Evolutionary conservation across 2,113 vertebrate genomes (phyloP).

Genomic region (Gracilinanus agilis): DNA sequence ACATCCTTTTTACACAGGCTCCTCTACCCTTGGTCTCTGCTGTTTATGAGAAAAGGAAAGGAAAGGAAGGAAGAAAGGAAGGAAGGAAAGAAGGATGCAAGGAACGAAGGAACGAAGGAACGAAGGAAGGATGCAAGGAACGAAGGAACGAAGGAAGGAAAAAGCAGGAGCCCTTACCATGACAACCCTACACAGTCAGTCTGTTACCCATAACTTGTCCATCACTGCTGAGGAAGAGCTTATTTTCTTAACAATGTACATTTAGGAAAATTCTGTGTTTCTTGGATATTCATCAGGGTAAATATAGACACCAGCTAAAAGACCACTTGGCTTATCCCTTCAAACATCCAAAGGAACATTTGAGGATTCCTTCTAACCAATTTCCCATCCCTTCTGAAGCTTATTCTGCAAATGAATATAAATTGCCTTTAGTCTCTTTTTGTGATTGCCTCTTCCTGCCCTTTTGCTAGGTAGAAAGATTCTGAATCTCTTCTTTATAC

Average conservation of each 20-base stretch:
- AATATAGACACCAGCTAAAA: conserved; percentile 42
- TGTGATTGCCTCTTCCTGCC: neutral
- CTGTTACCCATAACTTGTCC: conserved; percentile 45
- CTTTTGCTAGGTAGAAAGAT: neutral
- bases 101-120: conserved; percentile 31
- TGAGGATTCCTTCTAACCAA: conserved; percentile 18
- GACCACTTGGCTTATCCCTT: neutral
- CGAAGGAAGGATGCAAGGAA: conserved; percentile 32
- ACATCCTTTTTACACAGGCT: conserved; percentile 36
- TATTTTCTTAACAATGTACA: neutral
- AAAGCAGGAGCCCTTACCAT: conserved; percentile 64
- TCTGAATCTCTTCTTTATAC: neutral
- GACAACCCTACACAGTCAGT: conserved; percentile 62
- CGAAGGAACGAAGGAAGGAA: neutral
- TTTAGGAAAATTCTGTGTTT: conserved; percentile 58
- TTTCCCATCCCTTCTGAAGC: neutral
- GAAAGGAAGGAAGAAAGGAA: neutral
- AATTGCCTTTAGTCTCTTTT: neutral
- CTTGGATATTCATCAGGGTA: conserved; percentile 46
- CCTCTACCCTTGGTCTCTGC: conserved; percentile 54
- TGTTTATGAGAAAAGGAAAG: conserved; percentile 55
- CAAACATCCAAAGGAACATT: conserved; percentile 41
- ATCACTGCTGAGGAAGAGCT: conserved; percentile 19
- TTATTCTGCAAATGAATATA: conserved; percentile 18
- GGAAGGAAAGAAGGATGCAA: neutral